Conservation (phyloP, 1,140 invertebrate genomes). For the Drosophila mayri region DNA sequence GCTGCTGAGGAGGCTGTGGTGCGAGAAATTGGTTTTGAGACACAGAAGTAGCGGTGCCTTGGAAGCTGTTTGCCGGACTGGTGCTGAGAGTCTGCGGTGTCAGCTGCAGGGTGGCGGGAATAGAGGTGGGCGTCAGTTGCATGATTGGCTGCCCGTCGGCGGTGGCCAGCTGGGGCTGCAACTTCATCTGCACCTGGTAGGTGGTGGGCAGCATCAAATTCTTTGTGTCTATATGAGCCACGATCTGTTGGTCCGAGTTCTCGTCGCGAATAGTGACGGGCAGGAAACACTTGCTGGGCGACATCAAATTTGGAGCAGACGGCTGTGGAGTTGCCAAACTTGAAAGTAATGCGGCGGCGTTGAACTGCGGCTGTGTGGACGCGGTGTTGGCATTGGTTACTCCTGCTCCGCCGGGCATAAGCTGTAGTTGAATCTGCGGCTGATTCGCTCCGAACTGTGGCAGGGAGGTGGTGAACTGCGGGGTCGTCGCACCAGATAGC, state of each 20-base stretch:
- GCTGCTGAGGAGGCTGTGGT: constrained; percentile 22
- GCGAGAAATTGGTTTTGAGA: constrained; percentile 56
- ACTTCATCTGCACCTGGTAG: constrained; percentile 84
- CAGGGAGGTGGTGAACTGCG: constrained; percentile 26
- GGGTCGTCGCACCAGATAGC: constrained; percentile 60
- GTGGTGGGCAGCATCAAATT: constrained; percentile 81
- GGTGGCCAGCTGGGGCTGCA: constrained; percentile 79
- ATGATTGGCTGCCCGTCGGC: constrained; percentile 82
- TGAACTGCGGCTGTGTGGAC: constrained; percentile 44
- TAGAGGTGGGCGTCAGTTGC: constrained; percentile 78
- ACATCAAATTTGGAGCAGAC: constrained; percentile 52
- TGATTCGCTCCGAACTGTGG: constrained; percentile 37
- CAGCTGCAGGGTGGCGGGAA: constrained; percentile 80
- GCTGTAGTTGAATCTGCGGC: constrained; percentile 82
- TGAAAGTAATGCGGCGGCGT: constrained; percentile 68
- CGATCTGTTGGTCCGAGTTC: constrained; percentile 83
- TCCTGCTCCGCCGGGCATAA: constrained; percentile 58
- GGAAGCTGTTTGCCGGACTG: constrained; percentile 49
- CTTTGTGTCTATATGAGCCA: constrained; percentile 84
- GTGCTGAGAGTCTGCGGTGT: constrained; percentile 58
- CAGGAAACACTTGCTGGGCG: constrained; percentile 82
- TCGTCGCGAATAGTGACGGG: constrained; percentile 84
- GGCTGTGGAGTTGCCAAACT: constrained; percentile 41
- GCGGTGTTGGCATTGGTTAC: constrained; percentile 10
- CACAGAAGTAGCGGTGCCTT: constrained; percentile 32